Base-by-base conservation (phyloP, 2,888 invertebrate species). In the Deilephila porcellus region DNA sequence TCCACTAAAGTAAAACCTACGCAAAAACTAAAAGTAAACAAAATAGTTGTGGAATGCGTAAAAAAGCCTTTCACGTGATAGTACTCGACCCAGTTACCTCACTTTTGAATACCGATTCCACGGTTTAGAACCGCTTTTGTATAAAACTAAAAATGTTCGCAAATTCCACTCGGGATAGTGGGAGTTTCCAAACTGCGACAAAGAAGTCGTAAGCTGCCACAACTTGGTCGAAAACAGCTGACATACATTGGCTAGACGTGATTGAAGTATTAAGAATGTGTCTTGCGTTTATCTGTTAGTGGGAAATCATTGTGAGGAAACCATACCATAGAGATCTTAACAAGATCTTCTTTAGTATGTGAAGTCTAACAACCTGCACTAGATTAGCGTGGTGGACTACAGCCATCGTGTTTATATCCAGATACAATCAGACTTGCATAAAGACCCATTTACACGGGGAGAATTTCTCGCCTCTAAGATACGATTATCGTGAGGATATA, bases 1-100 rank as follows among this genome's bases (percentile, higher is more conserved):
- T 56, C 14, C 1, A 56, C 17, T 7, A 56, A 56, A 56, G 56
- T 56, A 56, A 56, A n/a, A 56, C 5, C 56, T 56, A n/a, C 7
- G 5, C 56, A 56, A 56, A 56, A 56, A 56, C 45, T 45, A 11
- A 20, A 20, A 11, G 6, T 52, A 67, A 52, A 25, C 25, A 52
- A 67, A 52, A 67, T 67, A 25, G 14, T 64, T 20, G 37, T 25
- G 52, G 25, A 29, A 25, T 25, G 67, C 56, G 56, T n/a, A n/a
- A n/a, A 56, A 56, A 56, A 56, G n/a, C 56, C 25, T 67, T 67
- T 52, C 14, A 64, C 11, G 20, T 20, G 67, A 52, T 52, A 67
- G 6, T 34, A 45, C 17, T 25, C 52, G 67, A 67, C 52, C 52
- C 14, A 64, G 64, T 64, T 67, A 25, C 52, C 52, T 64, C 19